These are phyloP conservation scores for Labrus mixtus DNA, from an alignment of 2,113 vertebrate genomes.

Conservation along the genomic window DNA sequence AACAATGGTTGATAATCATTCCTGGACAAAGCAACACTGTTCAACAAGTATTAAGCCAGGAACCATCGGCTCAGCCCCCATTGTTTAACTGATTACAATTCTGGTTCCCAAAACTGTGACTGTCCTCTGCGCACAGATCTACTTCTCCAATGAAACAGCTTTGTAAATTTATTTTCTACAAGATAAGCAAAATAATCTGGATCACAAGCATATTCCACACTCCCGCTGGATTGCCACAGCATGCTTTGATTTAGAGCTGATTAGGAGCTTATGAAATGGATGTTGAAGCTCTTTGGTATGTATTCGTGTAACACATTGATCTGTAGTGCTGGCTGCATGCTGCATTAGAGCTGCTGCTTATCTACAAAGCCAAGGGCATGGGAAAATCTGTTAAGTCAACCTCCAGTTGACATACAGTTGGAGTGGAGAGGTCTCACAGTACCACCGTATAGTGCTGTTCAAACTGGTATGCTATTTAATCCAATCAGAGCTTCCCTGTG, in stretches of 20 bases:
- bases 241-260: conserved; percentile 74
- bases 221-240: conserved; percentile 51
- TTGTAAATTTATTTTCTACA: conserved; percentile 57
- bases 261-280: conserved; percentile 73
- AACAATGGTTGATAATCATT: too few species aligned
- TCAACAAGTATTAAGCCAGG: conserved; percentile 29
- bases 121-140: conserved; percentile 29
- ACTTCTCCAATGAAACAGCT: conserved; percentile 31
- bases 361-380: conserved; percentile 71
- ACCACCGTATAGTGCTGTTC: background rate
- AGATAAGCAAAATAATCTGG: conserved; percentile 62
- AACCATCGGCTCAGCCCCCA: conserved; percentile 33
- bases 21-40: too few species aligned
- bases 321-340: conserved; percentile 60
- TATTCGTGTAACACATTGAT: conserved; percentile 72
- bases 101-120: conserved; percentile 26
- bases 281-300: conserved; percentile 64
- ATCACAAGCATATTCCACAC: conserved; percentile 58
- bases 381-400: conserved; percentile 65
- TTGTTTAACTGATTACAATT: conserved; percentile 49
- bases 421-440: background rate
- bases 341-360: conserved; percentile 71
- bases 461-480: background rate
- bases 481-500: background rate
- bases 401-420: conserved; percentile 55